Evolutionary conservation across 2,888 invertebrate genomes (phyloP).

Genomic region (Catotricha subobsoleta): DNA sequence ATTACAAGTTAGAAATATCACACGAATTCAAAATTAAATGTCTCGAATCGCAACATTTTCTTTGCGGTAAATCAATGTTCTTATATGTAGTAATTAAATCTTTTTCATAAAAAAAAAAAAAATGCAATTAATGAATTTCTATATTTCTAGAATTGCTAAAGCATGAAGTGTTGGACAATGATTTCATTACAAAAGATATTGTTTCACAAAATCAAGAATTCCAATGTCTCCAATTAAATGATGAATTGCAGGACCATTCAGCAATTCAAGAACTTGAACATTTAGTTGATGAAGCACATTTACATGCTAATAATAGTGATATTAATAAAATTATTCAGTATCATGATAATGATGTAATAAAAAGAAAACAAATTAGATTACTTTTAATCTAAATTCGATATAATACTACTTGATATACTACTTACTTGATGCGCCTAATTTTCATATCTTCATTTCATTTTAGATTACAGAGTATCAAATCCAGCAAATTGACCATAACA

Average conservation of each 20-base stretch:
- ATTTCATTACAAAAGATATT: not conserved
- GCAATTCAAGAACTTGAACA: constrained; percentile 2
- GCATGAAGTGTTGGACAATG: not conserved
- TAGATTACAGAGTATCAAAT: constrained; percentile 12
- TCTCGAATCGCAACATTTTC: constrained; percentile 34
- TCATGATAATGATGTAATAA: constrained; percentile 3
- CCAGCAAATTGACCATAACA: constrained; percentile 10
- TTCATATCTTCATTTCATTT: not conserved
- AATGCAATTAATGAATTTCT: too few species aligned
- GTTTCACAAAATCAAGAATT: not conserved
- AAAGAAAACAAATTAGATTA: too few species aligned
- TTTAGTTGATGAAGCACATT: not conserved
- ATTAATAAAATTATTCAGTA: constrained; percentile 4
- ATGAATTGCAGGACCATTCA: not conserved
- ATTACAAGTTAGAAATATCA: constrained; percentile 35
- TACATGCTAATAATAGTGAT: not conserved
- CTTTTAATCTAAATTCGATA: too few species aligned
- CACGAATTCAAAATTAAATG: constrained; percentile 38
- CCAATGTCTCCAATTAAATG: not conserved
- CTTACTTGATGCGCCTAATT: not conserved
- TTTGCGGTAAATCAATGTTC: constrained; percentile 17
- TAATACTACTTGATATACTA: too few species aligned
- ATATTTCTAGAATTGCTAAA: not conserved
- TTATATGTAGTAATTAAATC: not conserved
- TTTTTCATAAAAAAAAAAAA: not conserved